Evolutionary conservation across 2,113 vertebrate species (phyloP).

Genomic region (Steatornis caripensis): DNA sequence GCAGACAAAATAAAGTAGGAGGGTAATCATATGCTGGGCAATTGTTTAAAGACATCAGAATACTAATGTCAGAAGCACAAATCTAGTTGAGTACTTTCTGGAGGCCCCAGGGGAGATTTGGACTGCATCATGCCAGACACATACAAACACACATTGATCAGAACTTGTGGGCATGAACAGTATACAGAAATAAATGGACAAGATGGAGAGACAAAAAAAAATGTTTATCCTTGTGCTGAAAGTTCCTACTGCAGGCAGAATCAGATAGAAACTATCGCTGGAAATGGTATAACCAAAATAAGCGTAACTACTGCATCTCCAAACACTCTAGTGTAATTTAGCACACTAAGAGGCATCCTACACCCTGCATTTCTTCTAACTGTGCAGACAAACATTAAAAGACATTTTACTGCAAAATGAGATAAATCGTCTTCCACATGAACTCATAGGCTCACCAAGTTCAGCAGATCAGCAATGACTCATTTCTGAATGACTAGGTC

Average conservation of each 20-base stretch:
- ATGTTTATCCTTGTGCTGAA: neutral
- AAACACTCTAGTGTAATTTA: neutral
- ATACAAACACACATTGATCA: neutral
- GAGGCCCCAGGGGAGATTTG: neutral
- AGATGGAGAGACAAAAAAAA: neutral
- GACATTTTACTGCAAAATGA: neutral
- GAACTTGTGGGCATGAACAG: neutral
- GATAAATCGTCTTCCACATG: neutral
- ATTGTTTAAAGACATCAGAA: neutral
- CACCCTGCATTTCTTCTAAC: neutral
- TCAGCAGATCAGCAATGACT: neutral
- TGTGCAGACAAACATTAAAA: neutral
- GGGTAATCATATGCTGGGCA: neutral
- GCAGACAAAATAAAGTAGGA: neutral
- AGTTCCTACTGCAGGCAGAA: neutral
- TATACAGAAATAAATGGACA: neutral
- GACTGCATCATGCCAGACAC: neutral
- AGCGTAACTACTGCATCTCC: neutral
- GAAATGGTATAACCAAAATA: neutral
- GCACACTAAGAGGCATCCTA: neutral
- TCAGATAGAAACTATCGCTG: neutral
- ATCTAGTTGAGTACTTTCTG: neutral
- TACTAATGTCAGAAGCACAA: neutral
- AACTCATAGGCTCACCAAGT: neutral
- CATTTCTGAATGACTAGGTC: neutral